These are phyloP conservation scores for Salminus brasiliensis DNA, from an alignment of 2,113 vertebrate species.

Conservation along the genomic window DNA sequence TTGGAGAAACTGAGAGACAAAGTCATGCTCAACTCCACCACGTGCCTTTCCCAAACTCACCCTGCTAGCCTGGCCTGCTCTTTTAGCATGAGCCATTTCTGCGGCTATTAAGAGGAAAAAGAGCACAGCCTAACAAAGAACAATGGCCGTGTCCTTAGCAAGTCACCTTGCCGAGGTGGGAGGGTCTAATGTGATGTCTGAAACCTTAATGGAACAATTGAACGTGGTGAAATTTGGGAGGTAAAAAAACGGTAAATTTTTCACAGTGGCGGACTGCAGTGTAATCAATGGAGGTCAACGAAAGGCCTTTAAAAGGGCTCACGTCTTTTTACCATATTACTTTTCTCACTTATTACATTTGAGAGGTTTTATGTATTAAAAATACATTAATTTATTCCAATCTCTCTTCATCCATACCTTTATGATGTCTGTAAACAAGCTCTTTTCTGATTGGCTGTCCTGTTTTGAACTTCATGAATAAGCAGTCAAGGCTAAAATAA, in stretches of 20 bases:
- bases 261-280: not conserved
- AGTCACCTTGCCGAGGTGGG: conserved; percentile 37
- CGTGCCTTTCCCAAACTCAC: conserved; percentile 16
- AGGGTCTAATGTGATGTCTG: not conserved
- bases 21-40: conserved; percentile 72
- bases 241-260: not conserved
- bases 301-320: not conserved
- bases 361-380: too few species aligned
- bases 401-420: too few species aligned
- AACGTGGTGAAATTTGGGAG: not conserved
- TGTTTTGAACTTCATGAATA: too few species aligned
- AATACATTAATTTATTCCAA: too few species aligned
- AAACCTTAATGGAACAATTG: not conserved
- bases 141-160: conserved; percentile 12
- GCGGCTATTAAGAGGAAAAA: conserved; percentile 12
- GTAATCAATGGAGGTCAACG: not conserved
- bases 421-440: too few species aligned
- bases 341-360: not conserved
- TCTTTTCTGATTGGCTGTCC: too few species aligned
- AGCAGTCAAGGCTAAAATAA: too few species aligned
- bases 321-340: too few species aligned
- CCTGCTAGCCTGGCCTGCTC: not conserved
- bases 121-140: conserved; percentile 7
- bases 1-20: conserved; percentile 77
- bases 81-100: not conserved